Conservation (phyloP, 1,140 invertebrate species). For the Mya arenaria region DNA sequence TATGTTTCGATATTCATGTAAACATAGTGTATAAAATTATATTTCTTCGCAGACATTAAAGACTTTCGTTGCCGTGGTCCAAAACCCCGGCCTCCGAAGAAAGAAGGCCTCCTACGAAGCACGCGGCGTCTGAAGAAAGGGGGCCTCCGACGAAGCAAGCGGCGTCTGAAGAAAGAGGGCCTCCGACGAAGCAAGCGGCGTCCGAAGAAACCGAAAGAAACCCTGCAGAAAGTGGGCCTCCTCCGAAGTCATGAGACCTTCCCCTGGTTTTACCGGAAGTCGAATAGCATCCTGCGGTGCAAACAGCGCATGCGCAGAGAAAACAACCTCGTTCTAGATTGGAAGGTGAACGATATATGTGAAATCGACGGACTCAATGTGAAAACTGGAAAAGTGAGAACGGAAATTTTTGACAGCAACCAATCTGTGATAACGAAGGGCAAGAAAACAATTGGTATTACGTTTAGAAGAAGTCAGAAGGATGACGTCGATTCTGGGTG, state of each 20-base stretch:
- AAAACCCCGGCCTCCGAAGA: not conserved
- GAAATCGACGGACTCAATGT: not conserved
- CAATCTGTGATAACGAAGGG: not conserved
- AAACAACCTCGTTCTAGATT: not conserved
- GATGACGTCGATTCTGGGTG: not conserved
- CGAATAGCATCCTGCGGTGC: not conserved
- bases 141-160: not conserved
- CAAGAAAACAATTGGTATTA: not conserved
- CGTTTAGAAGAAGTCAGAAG: not conserved
- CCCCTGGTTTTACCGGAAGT: slow-evolving; percentile 16
- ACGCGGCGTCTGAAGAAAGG: not conserved
- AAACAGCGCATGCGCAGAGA: not conserved
- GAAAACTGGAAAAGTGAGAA: not conserved
- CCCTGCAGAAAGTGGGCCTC: not conserved
- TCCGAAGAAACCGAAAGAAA: not conserved
- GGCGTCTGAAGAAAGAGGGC: not conserved
- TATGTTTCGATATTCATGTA: too few species aligned
- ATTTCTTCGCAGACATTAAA: too few species aligned
- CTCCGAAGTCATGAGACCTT: slow-evolving; percentile 25
- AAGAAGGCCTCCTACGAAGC: not conserved
- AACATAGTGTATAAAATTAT: too few species aligned
- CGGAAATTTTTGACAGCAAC: not conserved
- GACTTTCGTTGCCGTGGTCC: too few species aligned
- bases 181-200: not conserved
- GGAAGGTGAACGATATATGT: not conserved